Base-by-base conservation (phyloP, 2,113 vertebrate species). In the Eulacestoma nigropectus region DNA sequence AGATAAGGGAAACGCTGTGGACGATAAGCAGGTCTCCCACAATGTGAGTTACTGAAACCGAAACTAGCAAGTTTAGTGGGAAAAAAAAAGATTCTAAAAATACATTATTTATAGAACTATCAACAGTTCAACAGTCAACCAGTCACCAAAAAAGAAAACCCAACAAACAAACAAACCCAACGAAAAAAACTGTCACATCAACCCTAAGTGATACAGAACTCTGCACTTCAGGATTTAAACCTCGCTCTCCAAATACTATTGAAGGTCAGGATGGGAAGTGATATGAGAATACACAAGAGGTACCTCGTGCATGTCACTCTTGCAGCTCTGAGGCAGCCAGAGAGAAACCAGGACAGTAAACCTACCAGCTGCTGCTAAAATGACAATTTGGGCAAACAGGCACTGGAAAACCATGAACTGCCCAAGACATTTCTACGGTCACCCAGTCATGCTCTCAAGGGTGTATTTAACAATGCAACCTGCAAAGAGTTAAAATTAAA, bases 241-340 rank as follows among this genome's bases (percentile, higher is more conserved):
- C 17, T 52, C 37, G 25, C 21, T 69, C 16, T 90, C 19, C 47
- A 72, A 72, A 68, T 21, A 46, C 5, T 49, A 10, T 0, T 16
- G 18, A 70, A 67, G 25, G 16, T 70, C 65, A 82, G 68, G 47
- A 39, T 7, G 16, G 15, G 25, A 78, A 30, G 9, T 10, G 20
- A 44, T 14, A 33, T 0, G 0, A 84, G 32, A 49, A 42, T 6
- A 59, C 16, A 72, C 8, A 74, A 41, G 15, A 63, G 11, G 12
- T 15, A 77, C 16, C 23, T 63, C 42, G 23, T 67, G 7, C 16
- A 49, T 0, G 9, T 42, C 7, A 9, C 4, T 50, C 68, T 2
- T 30, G 7, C 23, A 83, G 32, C 15, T 55, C 41, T 75, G 37
- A 72, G 50, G 70, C 25, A 80, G 30, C 9, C 35, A 73, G 37